Percentiles rank a stretch among this genome's conserved stretches.
phyloP scores from a whole-genome alignment of 2,797 vertebrate species.

The Phalanger gymnotis region DNA sequence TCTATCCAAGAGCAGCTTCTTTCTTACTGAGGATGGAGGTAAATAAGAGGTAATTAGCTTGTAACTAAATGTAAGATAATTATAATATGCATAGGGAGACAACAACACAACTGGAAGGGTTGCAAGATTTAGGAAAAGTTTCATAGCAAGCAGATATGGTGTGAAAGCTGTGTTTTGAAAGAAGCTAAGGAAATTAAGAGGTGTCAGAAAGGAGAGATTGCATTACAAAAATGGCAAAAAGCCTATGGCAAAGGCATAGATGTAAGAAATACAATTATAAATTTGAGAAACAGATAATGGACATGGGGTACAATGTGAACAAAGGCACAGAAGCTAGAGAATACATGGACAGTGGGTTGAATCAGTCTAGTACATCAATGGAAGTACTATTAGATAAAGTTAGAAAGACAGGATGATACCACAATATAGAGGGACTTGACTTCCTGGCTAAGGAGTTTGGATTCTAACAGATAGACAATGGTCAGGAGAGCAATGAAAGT shows the following conservation, averaged over 20 bases:
- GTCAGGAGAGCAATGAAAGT: neutral
- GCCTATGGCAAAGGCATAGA: neutral
- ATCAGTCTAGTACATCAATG: neutral
- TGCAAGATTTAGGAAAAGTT: neutral
- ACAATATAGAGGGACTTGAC: neutral
- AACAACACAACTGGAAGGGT: neutral
- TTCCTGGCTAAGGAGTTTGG: neutral
- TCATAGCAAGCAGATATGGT: neutral
- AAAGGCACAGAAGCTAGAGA: neutral
- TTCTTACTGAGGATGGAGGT: neutral
- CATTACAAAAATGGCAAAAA: neutral
- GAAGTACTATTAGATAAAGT: neutral
- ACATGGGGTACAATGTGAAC: neutral
- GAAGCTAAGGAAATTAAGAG: neutral
- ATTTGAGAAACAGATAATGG: neutral
- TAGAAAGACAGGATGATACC: neutral
- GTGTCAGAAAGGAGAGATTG: neutral
- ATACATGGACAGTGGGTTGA: neutral
- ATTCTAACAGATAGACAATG: neutral
- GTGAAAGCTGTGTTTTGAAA: neutral
- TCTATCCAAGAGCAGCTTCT: conserved; percentile 8
- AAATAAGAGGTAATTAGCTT: neutral
- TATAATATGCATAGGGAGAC: neutral
- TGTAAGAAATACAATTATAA: neutral
- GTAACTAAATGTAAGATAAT: neutral